These are phyloP conservation scores for Andrena camellia DNA, from an alignment of 2,888 invertebrate species.

Conservation along the genomic window DNA sequence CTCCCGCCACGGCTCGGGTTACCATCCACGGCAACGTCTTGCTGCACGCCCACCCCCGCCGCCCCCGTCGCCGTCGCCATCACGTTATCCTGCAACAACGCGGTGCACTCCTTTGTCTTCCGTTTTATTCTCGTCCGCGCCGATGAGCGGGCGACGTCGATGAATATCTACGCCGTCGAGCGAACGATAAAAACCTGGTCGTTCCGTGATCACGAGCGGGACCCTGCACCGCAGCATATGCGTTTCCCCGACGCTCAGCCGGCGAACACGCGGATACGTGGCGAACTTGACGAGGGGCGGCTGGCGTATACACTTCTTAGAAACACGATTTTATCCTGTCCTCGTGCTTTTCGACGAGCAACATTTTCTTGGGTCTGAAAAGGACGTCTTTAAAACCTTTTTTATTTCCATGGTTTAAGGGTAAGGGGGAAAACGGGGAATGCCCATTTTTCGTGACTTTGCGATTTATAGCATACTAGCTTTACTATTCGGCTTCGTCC, in stretches of 20 bases:
- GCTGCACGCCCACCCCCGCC: slow-evolving; percentile 33
- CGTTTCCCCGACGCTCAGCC: slow-evolving; percentile 10
- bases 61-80: slow-evolving; percentile 24
- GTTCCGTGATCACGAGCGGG: slow-evolving; percentile 39
- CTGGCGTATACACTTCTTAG: neutral
- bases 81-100: slow-evolving; percentile 44
- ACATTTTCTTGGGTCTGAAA: no score
- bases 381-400: no score
- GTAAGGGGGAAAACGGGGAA: no score
- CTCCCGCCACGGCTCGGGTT: slow-evolving; percentile 83
- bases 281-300: neutral
- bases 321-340: slow-evolving; percentile 4
- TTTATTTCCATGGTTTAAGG: no score
- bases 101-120: slow-evolving; percentile 73
- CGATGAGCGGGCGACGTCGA: slow-evolving; percentile 58
- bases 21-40: slow-evolving; percentile 73
- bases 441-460: no score
- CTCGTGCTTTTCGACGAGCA: no score
- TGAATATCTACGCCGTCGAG: slow-evolving; percentile 63
- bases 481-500: no score
- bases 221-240: slow-evolving; percentile 30
- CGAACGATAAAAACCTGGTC: slow-evolving; percentile 55
- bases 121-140: slow-evolving; percentile 65
- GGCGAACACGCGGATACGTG: neutral
- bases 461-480: no score